These are phyloP conservation scores for Candoia aspera DNA, from an alignment of 2,113 vertebrate species.

Conservation along the genomic window DNA sequence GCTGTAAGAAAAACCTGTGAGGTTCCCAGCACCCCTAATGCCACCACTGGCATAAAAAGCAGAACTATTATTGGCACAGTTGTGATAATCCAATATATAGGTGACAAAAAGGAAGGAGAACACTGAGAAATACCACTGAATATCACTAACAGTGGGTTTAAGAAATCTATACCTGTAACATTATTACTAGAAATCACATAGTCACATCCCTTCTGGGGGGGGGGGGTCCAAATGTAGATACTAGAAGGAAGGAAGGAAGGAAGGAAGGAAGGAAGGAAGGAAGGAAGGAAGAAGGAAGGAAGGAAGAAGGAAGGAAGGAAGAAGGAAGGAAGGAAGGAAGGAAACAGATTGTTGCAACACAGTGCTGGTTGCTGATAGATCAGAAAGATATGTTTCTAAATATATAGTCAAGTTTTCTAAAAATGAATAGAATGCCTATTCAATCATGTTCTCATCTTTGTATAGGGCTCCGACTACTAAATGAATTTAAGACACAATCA, in stretches of 20 bases:
- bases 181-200: not conserved
- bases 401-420: not conserved
- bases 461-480: not conserved
- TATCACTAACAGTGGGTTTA: not conserved
- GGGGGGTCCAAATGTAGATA: not conserved
- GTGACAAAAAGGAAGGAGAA: conserved; percentile 11
- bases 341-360: not conserved
- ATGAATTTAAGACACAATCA: not conserved
- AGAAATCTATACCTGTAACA: conserved; percentile 10
- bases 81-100: not conserved
- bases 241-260: too few relatives aligned
- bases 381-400: not conserved
- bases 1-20: not conserved
- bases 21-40: not conserved
- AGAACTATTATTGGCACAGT: not conserved
- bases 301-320: too few relatives aligned
- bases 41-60: not conserved
- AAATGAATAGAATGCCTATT: not conserved
- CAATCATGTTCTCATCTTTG: not conserved
- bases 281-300: too few relatives aligned
- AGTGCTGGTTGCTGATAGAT: not conserved
- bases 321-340: too few relatives aligned
- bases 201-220: not conserved
- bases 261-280: too few relatives aligned
- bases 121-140: not conserved